Percentiles rank a stretch among this genome's conserved stretches.
These are phyloP conservation scores for Myrmecobius fasciatus DNA, from an alignment of 2,113 vertebrate genomes.

Conservation along the genomic window DNA sequence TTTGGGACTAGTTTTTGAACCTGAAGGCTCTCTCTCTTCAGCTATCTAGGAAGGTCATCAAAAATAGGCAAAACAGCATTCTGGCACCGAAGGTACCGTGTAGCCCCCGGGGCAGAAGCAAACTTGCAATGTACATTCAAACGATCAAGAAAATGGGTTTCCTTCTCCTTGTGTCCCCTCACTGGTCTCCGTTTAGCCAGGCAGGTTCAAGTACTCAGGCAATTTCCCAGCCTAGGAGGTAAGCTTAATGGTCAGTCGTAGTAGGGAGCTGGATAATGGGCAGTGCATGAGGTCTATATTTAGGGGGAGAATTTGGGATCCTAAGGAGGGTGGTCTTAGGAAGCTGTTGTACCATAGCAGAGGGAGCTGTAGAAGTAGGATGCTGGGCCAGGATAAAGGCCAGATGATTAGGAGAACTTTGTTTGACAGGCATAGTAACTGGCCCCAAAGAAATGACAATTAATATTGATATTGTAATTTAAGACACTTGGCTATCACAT, in stretches of 20 bases:
- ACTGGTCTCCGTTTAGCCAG: background rate
- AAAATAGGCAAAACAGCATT: background rate
- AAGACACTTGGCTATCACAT: background rate
- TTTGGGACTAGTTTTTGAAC: background rate
- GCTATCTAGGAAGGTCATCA: background rate
- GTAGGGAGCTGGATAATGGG: background rate
- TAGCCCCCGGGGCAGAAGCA: background rate
- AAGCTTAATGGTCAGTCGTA: background rate
- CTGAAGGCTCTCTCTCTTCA: background rate
- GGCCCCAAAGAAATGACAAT: background rate
- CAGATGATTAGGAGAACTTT: constrained; percentile 1
- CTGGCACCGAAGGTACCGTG: background rate
- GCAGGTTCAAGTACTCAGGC: background rate
- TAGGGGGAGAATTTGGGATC: background rate
- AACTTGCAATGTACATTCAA: background rate
- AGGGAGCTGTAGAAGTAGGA: background rate
- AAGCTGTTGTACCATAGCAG: background rate
- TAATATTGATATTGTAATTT: background rate
- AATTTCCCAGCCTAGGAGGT: background rate
- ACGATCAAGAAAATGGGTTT: background rate
- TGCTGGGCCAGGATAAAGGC: background rate
- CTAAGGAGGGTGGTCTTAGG: background rate
- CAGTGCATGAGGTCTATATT: background rate
- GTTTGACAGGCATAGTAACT: background rate
- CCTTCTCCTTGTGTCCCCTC: background rate